phyloP scores from a whole-genome alignment of 2,888 invertebrate genomes.

The Rambutsinella grinnellia region DNA sequence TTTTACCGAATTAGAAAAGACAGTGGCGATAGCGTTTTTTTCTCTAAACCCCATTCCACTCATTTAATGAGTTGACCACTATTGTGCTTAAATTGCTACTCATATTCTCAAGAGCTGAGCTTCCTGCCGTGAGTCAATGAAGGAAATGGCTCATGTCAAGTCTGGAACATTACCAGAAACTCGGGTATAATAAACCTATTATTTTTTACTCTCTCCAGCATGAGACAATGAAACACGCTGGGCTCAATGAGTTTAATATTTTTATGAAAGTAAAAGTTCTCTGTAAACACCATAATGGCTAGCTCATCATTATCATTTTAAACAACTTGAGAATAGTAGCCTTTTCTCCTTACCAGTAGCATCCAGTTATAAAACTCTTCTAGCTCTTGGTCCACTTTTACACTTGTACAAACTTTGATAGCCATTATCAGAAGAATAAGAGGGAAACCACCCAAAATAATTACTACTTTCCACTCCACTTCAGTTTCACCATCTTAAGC shows the following conservation, averaged over 20 bases:
- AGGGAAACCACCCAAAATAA: conserved; percentile 53
- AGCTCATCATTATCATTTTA: neutral
- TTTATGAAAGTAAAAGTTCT: neutral
- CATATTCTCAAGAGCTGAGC: neutral
- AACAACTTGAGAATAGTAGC: no score
- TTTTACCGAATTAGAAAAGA: conserved; percentile 1
- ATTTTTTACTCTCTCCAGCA: conserved; percentile 5
- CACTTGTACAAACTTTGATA: conserved; percentile 42
- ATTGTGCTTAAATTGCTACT: neutral
- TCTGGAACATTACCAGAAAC: neutral
- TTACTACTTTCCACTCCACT: conserved; percentile 11
- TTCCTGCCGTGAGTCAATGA: conserved; percentile 43
- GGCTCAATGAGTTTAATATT: neutral
- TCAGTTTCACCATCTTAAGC: neutral
- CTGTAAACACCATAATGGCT: neutral
- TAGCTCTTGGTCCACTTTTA: conserved; percentile 46
- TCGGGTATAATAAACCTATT: conserved; percentile 2
- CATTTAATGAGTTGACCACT: neutral
- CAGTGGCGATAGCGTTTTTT: neutral
- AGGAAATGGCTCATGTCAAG: neutral
- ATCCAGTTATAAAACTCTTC: conserved; percentile 51
- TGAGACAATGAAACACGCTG: neutral
- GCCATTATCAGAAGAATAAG: conserved; percentile 30
- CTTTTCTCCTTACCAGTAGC: conserved; percentile 40
- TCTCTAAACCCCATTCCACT: neutral